Base-by-base conservation (phyloP, 2,113 vertebrate genomes). In the Nesoenas mayeri region DNA sequence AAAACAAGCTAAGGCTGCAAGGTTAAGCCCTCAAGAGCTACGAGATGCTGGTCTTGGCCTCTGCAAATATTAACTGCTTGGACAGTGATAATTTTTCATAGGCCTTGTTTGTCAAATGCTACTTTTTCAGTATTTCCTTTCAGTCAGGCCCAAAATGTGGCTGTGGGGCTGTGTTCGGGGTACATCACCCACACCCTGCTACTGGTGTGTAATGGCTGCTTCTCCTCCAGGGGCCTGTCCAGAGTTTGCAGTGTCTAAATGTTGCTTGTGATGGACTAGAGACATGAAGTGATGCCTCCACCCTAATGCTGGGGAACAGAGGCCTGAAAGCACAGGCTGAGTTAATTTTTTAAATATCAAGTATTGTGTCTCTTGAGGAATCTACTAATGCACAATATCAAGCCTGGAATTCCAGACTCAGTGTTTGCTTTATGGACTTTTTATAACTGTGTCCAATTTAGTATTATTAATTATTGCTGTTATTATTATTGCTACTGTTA, bases 81-180 rank as follows among this genome's bases (percentile, higher is more conserved):
- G 29, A 20, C 26, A 24, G 15, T 12, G 61, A 32, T 34, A 1
- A 2, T 56, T 58, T 88, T 40, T 25, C 31, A 19, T 12, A 53
- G 18, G 3, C 3, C 25, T 71, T n/a, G 13, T 47, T 47, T 31
- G 22, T 2, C 7, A 8, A 14, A 11, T 12, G 29, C 9, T 61
- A 4, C 15, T 34, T 71, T 13, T 47, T 47, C 54, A 82, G 0
- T 25, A 5, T 53, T 74, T n/a, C 11, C 29, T 50, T 85, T 28
- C 20, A 28, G 1, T 15, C 13, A 12, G 47, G 13, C 42, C 8
- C 5, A 4, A 15, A 2, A 0, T 19, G 2, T 1, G 25, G 19
- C 50, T 47, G 15, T 8, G 6, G 40, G 15, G 21, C 5, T 42
- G 31, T 31, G 31, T 5, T 53, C 11, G 36, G 53, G 38, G 24